phyloP scores from a whole-genome alignment of 2,797 vertebrate species.

The Eospalax fontanierii region DNA sequence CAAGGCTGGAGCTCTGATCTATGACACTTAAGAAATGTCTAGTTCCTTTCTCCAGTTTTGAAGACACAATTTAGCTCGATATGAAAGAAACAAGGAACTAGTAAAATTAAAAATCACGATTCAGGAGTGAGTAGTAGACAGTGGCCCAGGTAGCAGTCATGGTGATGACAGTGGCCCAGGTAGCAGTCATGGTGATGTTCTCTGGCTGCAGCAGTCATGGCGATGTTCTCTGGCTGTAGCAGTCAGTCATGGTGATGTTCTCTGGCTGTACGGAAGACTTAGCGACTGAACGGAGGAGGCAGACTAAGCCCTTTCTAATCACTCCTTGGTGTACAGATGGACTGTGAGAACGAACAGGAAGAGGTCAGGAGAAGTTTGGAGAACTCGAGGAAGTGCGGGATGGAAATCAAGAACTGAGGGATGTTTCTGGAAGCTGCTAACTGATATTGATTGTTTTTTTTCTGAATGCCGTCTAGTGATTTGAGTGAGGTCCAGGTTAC shows the following conservation, averaged over 20 bases:
- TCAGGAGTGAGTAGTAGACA: not conserved
- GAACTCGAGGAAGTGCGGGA: not conserved
- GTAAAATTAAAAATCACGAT: not conserved
- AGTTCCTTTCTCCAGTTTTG: conserved; percentile 49
- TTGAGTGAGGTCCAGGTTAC: not conserved
- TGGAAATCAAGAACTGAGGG: not conserved
- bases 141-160: not conserved
- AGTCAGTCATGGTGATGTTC: not conserved
- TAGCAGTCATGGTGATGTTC: not conserved
- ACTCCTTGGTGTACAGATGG: not conserved
- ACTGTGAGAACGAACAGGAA: not conserved
- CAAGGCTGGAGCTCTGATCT: not conserved
- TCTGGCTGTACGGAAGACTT: not conserved
- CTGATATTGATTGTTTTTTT: not conserved
- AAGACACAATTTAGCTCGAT: not conserved
- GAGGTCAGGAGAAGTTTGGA: not conserved
- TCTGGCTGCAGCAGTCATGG: not conserved
- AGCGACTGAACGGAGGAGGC: not conserved
- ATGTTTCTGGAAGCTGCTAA: not conserved
- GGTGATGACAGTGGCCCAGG: not conserved
- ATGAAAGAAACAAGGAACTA: not conserved
- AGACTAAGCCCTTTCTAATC: not conserved
- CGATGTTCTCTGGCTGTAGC: not conserved
- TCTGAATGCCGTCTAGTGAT: not conserved
- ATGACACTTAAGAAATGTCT: not conserved